phyloP scores from a whole-genome alignment of 2,113 vertebrate species.

The Raja brachyura region DNA sequence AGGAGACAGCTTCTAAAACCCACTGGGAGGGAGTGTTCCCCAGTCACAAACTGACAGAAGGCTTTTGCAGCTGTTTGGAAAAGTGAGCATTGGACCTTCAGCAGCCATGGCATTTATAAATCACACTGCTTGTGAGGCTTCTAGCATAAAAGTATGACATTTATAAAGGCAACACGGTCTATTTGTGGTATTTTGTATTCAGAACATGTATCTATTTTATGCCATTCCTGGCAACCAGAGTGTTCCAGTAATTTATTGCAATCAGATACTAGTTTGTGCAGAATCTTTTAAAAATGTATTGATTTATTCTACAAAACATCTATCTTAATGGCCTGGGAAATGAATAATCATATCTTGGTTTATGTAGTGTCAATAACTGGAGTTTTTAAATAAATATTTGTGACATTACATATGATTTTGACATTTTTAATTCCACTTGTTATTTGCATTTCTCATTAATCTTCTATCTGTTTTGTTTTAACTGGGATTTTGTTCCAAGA shows the following conservation, averaged over 20 bases:
- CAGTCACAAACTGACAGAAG: neutral
- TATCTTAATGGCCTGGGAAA: neutral
- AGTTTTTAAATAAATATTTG: neutral
- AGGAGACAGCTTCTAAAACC: neutral
- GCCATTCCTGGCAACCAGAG: neutral
- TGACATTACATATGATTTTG: neutral
- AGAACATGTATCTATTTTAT: conserved; percentile 31
- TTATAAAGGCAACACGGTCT: conserved; percentile 36
- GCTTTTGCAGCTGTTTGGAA: neutral
- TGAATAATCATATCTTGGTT: neutral
- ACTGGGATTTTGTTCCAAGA: neutral
- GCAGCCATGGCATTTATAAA: conserved; percentile 14
- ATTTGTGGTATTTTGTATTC: conserved; percentile 35
- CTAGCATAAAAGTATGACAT: conserved; percentile 30
- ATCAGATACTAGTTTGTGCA: neutral
- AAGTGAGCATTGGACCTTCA: neutral
- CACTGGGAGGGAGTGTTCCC: neutral
- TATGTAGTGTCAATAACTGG: neutral
- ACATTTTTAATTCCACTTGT: neutral
- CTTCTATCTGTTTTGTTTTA: neutral
- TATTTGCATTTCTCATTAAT: neutral
- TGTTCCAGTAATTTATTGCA: conserved; percentile 26
- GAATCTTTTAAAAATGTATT: neutral
- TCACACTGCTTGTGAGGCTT: neutral
- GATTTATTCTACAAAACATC: conserved; percentile 15